These are phyloP conservation scores for Drosophila kuntzei DNA, from an alignment of 2,888 invertebrate species.

Conservation along the genomic window DNA sequence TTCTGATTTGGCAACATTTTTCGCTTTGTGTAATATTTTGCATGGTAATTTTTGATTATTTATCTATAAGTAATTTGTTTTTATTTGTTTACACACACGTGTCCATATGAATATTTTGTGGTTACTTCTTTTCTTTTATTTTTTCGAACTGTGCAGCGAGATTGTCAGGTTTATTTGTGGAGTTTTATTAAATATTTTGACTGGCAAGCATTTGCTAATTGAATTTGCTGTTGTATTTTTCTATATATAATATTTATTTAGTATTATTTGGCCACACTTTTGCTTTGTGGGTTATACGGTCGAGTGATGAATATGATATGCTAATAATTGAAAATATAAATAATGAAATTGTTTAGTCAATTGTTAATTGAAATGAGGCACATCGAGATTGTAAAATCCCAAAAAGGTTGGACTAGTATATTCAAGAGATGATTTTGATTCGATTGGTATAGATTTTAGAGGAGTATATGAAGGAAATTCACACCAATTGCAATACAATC, in stretches of 20 bases:
- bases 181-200: constrained; percentile 52
- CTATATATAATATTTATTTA: constrained; percentile 2
- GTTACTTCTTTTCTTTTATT: constrained; percentile 38
- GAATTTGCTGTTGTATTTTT: constrained; percentile 26
- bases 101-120: constrained; percentile 7
- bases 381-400: constrained; percentile 8
- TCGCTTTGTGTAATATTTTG: constrained; percentile 16
- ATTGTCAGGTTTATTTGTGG: constrained; percentile 33
- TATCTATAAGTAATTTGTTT: constrained; percentile 6
- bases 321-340: constrained; percentile 13
- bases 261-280: constrained; percentile 22
- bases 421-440: neutral
- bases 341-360: constrained; percentile 19
- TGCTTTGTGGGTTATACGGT: constrained; percentile 13
- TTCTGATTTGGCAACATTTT: constrained; percentile 20
- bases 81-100: constrained; percentile 2
- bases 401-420: neutral
- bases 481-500: neutral
- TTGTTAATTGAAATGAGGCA: constrained; percentile 26
- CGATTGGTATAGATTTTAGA: neutral
- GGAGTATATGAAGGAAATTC: neutral
- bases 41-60: constrained; percentile 9
- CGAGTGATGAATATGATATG: constrained; percentile 7
- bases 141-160: constrained; percentile 20
- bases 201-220: constrained; percentile 66